Evolutionary conservation across 2,888 invertebrate species (phyloP), one percentile per base, ranked within the genome.

Genomic region (Apodemia duryi): DNA sequence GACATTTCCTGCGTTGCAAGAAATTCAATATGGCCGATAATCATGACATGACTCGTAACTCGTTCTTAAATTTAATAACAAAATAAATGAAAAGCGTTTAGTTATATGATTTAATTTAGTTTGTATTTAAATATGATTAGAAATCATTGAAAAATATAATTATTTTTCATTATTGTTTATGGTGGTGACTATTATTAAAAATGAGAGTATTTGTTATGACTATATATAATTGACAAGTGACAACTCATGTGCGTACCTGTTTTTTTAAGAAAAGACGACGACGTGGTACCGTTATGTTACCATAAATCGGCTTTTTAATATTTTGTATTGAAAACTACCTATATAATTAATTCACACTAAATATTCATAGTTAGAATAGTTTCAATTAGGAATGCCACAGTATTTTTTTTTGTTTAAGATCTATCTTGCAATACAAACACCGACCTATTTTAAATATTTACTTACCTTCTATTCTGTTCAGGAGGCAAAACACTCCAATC

Each of bases 401-500:
- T 4, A 4, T 43, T 11, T 11, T 43, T 43, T 43, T 43, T 11
- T 11, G 2, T 43, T 43, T 43, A 38, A 7, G 6, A 38, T 43
- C 4, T 43, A 43, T 11, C 11, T 43, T 43, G 43, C 43, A 32
- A 63, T 38, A 38, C 38, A 38, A 38, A 38, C 38, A 38, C 7
- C 38, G 38, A 38, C 38, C 52, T 9, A 29, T 43, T 60, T 65
- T 4, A 28, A 63, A 35, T 65, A 62, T 70, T 66, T 69, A 82
- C 85, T 78, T 93, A 96, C 97, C 97, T 95, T 93, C 97, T 93
- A 81, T 97, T 97, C 73, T 96, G 94, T 86, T 97, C 97, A 67
- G 96, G 95, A 70, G 97, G 97, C 76, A 97, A 91, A 74, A 97
- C 95, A 88, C 96, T 96, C 96, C 96, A 96, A 82, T 97, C 97